Base-by-base conservation (phyloP, 2,113 vertebrate genomes). In the Lasiurus cinereus region DNA sequence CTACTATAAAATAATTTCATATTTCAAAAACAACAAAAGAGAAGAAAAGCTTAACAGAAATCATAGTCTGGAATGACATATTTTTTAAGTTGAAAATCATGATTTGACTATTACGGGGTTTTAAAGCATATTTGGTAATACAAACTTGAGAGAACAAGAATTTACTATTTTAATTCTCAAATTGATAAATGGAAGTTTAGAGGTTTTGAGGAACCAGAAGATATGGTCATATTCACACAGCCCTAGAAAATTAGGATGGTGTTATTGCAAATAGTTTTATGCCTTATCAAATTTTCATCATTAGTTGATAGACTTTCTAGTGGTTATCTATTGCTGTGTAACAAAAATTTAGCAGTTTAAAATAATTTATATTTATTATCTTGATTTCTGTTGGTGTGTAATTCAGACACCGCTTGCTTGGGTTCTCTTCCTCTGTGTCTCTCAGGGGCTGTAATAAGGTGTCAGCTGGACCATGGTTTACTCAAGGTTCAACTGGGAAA, bases 91-190 rank as follows among this genome's bases (percentile, higher is more conserved):
- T 43, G 19, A 69, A 94, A 76, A 73, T 77, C 22, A 24, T 73
- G 48, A n/a, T 87, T 74, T 33, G 10, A 43, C 15, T 56, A 7
- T 48, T 56, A 69, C 31, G 24, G 27, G 31, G 14, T 56, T 74
- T 82, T 62, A 70, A 90, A 94, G 78, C 12, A 6, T 79, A 59
- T 46, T 84, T 11, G 50, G 31, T 13, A 77, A 54, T 62, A 59
- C 1, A 39, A 39, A 72, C 67, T 80, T 64, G 6, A 50, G 22
- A 90, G 56, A 84, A 67, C 3, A 39, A 54, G 22, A 67, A 29
- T 22, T 87, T 46, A 62, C 59, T 62, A 39, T 67, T 94, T 82
- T 84, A 27, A 29, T 78, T 95, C 59, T 74, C 4, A 50, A 91
- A 70, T 22, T 80, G 50, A 43, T 82, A 46, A 76, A 59, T 66